Evolutionary conservation across 2,888 invertebrate species (phyloP), one percentile per base, ranked within the genome.

Genomic region (Horisme vitalbata): DNA sequence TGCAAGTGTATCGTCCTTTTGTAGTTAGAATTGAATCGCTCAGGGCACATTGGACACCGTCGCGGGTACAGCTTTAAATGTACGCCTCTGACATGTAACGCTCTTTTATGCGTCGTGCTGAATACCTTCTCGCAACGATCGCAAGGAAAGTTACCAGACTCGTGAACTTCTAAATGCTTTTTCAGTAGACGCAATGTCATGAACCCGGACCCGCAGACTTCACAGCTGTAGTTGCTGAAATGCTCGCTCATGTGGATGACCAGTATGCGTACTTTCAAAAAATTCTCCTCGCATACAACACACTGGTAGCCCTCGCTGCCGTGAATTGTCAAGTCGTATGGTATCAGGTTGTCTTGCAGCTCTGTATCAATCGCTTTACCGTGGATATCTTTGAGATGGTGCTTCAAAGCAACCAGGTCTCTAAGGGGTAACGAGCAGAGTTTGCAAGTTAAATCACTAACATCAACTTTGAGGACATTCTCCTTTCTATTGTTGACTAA

Each of bases 201-300:
- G 57, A 88, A 89, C 0, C 80, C 86, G 0, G 88, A 82, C 0
- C 89, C 89, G 28, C 89, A 89, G 4, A 88, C 71, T 41, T 89
- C 89, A 13, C 89, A 89, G 48, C 88, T 88, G 39, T 88, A 89
- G 51, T 88, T 88, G 36, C 80, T 88, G 31, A 89, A 89, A 45
- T 89, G 89, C 0, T 82, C 84, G 45, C 86, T 88, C 89, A 89
- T 89, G 34, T 89, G 89, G 1, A 88, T 87, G 0, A 88, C 88
- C 11, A 89, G 60, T 26, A 82, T 79, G 1, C 88, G 65, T 0
- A 88, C 71, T 77, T 89, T 88, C 15, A 86, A 80, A 32, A 89
- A 88, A 3, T 54, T 71, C 33, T 84, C 69, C 0, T 79, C 69
- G 45, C 89, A 89, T 11, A 89, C 71, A 0, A 84, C 86, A 47